Evolutionary conservation across 2,888 invertebrate genomes (phyloP).

Genomic region (Cheilosia vulpina): DNA sequence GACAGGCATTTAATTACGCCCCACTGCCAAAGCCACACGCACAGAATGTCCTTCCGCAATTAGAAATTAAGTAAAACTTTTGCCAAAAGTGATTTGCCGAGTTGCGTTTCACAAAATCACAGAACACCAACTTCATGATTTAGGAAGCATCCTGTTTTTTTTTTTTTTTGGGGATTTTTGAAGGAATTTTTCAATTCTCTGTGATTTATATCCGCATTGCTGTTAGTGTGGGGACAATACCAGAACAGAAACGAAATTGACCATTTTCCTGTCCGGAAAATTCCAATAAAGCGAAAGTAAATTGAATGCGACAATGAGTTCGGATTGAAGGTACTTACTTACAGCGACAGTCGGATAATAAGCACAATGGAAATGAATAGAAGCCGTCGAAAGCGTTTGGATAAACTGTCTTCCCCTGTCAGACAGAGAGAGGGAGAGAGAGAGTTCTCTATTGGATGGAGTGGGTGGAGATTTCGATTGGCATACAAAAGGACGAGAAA

Average conservation of each 20-base stretch:
- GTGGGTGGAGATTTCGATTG: conserved; percentile 58
- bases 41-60: conserved; percentile 73
- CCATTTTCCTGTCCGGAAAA: conserved; percentile 75
- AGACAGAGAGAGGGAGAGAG: not conserved
- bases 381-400: conserved; percentile 70
- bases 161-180: conserved; percentile 25
- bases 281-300: conserved; percentile 70
- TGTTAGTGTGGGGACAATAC: not conserved
- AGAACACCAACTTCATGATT: conserved; percentile 57
- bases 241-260: conserved; percentile 67
- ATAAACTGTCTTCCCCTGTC: conserved; percentile 72
- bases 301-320: conserved; percentile 74
- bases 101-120: conserved; percentile 24
- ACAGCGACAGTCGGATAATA: conserved; percentile 68
- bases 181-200: conserved; percentile 68
- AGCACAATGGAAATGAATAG: conserved; percentile 69
- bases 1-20: conserved; percentile 65
- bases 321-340: conserved; percentile 67
- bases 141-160: conserved; percentile 67
- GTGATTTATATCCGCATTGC: conserved; percentile 59
- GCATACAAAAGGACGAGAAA: conserved; percentile 59
- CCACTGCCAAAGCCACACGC: conserved; percentile 34
- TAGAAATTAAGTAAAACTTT: conserved; percentile 73
- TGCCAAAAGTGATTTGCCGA: conserved; percentile 68
- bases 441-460: too few relatives aligned